These are phyloP conservation scores for Drosophila mayaguana DNA, from an alignment of 2,888 invertebrate genomes.

Conservation along the genomic window DNA sequence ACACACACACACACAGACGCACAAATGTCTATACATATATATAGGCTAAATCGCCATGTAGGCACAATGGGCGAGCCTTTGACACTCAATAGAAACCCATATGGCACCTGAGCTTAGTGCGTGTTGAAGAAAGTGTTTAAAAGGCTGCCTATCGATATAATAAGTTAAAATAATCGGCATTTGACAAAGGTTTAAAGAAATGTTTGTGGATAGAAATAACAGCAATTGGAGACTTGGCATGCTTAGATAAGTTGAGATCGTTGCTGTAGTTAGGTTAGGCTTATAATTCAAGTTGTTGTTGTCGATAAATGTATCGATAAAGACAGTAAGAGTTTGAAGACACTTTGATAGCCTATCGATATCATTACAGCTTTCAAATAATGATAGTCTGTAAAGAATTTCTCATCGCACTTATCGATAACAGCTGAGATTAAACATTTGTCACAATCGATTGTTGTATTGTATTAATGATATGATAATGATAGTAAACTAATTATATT, in stretches of 20 bases:
- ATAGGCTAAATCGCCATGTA: constrained; percentile 2
- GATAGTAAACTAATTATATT: too few relatives aligned
- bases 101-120: neutral
- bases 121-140: too few relatives aligned
- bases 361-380: too few relatives aligned
- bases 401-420: neutral
- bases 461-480: too few relatives aligned
- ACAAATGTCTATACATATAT: neutral
- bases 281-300: neutral
- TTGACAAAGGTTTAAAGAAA: neutral
- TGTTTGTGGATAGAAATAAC: neutral
- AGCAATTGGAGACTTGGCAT: neutral
- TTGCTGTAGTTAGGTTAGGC: neutral
- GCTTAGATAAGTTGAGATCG: neutral
- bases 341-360: too few relatives aligned
- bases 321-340: too few relatives aligned
- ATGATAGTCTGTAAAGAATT: neutral
- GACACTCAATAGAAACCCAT: constrained; percentile 6
- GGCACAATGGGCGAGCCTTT: constrained; percentile 32
- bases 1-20: neutral
- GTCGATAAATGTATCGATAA: neutral
- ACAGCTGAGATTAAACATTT: too few relatives aligned
- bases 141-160: neutral
- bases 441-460: too few relatives aligned
- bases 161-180: neutral